Percentiles rank a stretch among this genome's conserved stretches.
Evolutionary conservation across 2,888 invertebrate genomes (phyloP).

Genomic region (Synanthedon myopaeformis): DNA sequence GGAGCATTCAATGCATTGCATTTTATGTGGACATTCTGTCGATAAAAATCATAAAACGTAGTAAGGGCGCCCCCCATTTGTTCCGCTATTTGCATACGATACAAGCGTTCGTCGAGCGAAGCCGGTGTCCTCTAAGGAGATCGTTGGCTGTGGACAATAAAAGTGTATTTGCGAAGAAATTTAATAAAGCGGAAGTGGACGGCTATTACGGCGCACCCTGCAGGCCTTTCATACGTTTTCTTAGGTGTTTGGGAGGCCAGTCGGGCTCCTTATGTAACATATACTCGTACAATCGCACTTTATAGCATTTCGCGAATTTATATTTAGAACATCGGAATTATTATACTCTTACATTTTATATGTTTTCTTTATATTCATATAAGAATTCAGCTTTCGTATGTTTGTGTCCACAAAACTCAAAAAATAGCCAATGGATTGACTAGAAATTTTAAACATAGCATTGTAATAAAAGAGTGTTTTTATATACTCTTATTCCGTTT

Average conservation of each 20-base stretch:
- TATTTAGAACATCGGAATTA: no score
- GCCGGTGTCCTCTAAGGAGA: slow-evolving; percentile 53
- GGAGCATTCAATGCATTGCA: slow-evolving; percentile 29
- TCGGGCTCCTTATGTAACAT: slow-evolving; percentile 18
- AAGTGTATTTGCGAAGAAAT: slow-evolving; percentile 70
- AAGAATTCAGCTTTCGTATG: no score
- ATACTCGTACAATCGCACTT: no score
- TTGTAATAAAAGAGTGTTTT: no score
- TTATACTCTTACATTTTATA: no score
- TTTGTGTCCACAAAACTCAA: no score
- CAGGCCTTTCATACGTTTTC: slow-evolving; percentile 11
- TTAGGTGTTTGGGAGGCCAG: slow-evolving; percentile 13
- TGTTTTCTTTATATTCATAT: no score
- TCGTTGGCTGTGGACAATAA: slow-evolving; percentile 58
- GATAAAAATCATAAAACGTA: slow-evolving; percentile 58
- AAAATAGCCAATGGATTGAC: no score
- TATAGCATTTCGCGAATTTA: no score
- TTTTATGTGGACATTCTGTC: slow-evolving; percentile 22
- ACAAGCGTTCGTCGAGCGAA: slow-evolving; percentile 40
- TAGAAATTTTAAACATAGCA: no score
- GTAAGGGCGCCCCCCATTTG: slow-evolving; percentile 47
- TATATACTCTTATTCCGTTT: no score
- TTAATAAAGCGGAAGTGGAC: slow-evolving; percentile 69
- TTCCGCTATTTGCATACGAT: slow-evolving; percentile 63
- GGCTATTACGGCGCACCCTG: slow-evolving; percentile 46